Conservation (phyloP, 2,113 vertebrate genomes). For the Antechinus stuartii region DNA sequence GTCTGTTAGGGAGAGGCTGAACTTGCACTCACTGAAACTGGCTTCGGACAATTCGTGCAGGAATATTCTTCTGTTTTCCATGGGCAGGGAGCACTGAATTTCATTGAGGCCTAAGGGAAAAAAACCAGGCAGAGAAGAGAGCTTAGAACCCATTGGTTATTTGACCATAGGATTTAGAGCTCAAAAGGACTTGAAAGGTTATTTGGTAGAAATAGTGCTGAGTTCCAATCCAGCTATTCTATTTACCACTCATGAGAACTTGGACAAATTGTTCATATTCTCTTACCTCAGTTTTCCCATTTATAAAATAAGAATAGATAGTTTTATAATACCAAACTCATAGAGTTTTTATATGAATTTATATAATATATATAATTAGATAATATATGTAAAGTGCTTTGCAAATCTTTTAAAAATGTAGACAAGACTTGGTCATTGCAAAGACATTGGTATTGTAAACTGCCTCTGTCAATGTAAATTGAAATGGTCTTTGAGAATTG, state of each 20-base stretch:
- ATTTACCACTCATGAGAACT: neutral
- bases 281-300: neutral
- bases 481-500: neutral
- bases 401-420: neutral
- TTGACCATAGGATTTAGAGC: neutral
- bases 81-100: slow-evolving; percentile 95
- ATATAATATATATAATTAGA: neutral
- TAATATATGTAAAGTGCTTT: neutral
- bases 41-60: slow-evolving; percentile 94
- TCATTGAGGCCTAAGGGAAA: slow-evolving; percentile 88
- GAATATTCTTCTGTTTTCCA: slow-evolving; percentile 91
- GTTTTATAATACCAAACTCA: neutral
- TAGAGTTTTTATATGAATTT: neutral
- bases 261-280: neutral
- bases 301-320: neutral
- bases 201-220: neutral
- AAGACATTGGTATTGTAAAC: neutral
- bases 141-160: neutral
- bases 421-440: neutral
- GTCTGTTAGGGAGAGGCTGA: slow-evolving; percentile 94
- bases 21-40: slow-evolving; percentile 97
- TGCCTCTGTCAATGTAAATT: neutral
- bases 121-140: neutral
- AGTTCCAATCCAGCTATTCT: neutral
- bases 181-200: neutral